Evolutionary conservation across 64 coral and sea anemone genomes (phyloP).

Genomic region (Dendronephthya gigantea): DNA sequence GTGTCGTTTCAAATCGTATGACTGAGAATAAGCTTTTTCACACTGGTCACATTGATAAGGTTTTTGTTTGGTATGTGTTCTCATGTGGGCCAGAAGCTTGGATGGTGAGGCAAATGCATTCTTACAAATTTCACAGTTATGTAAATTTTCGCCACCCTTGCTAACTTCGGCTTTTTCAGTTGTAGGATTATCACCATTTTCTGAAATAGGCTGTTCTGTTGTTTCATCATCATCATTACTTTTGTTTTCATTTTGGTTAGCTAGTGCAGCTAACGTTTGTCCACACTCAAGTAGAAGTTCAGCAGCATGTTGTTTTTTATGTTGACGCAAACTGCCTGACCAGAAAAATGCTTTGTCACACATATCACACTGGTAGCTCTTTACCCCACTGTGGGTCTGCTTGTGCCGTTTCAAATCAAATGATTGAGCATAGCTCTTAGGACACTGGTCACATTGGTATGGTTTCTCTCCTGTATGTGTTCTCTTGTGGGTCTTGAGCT

Average conservation of each 20-base stretch:
- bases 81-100: not conserved
- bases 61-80: slow-evolving; percentile 4
- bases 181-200: not conserved
- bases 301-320: not conserved
- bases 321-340: not conserved
- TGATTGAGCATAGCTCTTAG: not conserved
- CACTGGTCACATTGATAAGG: slow-evolving; percentile 7
- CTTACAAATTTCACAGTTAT: slow-evolving; percentile 15
- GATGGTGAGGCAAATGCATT: slow-evolving; percentile 6
- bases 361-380: not conserved
- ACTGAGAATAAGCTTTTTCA: slow-evolving; percentile 9
- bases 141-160: not conserved
- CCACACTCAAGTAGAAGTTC: not conserved
- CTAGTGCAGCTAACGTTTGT: too few species aligned
- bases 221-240: not conserved
- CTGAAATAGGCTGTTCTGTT: not conserved
- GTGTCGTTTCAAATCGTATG: not conserved
- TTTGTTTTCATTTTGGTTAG: not conserved
- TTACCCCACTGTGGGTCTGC: not conserved
- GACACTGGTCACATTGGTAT: slow-evolving; percentile 16
- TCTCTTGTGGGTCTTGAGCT: not conserved
- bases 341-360: not conserved
- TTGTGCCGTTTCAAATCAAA: not conserved
- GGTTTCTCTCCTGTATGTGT: slow-evolving; percentile 13
- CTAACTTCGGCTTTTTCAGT: not conserved